A percentile compares a stretch with the other conserved stretches of the same genome.
Evolutionary conservation across 2,888 invertebrate genomes (phyloP).

Genomic region (Mesoligia furuncula): DNA sequence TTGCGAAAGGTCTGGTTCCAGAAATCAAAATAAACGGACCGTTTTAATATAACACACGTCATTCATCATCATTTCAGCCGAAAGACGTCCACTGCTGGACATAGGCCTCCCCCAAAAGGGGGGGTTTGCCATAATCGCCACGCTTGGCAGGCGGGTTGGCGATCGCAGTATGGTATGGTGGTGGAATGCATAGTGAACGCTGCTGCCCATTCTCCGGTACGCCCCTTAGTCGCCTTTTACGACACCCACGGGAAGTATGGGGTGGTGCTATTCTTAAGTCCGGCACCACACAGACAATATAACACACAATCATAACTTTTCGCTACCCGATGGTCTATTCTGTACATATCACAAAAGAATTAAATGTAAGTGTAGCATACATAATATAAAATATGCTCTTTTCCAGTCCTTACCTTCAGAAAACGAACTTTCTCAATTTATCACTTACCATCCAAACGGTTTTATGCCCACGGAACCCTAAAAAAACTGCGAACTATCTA

Average conservation of each 20-base stretch:
- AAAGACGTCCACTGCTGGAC: too few relatives aligned
- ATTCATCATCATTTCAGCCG: too few relatives aligned
- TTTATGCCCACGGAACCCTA: constrained; percentile 33
- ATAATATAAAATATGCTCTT: not conserved
- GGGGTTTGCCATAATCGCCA: too few relatives aligned
- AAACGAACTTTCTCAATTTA: not conserved
- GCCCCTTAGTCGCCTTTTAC: too few relatives aligned
- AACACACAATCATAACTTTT: not conserved
- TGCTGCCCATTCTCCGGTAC: too few relatives aligned
- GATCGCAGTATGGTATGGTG: too few relatives aligned
- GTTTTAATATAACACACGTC: not conserved
- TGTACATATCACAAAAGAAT: not conserved
- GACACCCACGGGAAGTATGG: too few relatives aligned
- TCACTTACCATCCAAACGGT: not conserved
- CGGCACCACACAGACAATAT: too few relatives aligned
- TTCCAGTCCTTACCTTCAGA: not conserved
- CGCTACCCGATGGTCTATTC: not conserved
- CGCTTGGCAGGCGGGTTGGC: too few relatives aligned
- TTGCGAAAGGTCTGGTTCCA: not conserved
- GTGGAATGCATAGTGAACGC: too few relatives aligned
- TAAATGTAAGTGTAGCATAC: not conserved
- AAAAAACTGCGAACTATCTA: constrained; percentile 37
- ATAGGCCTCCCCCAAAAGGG: too few relatives aligned
- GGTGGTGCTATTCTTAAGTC: too few relatives aligned
- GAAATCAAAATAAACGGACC: not conserved